A percentile compares a stretch with the other conserved stretches of the same genome.
Conservation (phyloP, 2,113 vertebrate genomes). For the Pseudolaguvia tuberculata region DNA sequence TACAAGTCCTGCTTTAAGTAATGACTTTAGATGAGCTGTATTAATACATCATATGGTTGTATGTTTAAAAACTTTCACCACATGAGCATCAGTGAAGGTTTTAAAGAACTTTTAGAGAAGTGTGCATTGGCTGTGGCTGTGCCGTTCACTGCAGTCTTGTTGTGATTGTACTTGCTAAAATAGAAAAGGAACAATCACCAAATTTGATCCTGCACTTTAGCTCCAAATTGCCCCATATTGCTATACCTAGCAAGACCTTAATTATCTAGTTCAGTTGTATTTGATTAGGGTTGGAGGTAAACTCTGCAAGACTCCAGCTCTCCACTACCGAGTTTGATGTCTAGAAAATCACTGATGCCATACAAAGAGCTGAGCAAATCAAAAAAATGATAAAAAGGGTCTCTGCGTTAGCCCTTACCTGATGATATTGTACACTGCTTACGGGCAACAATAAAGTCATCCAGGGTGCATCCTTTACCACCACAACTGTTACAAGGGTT, state of each 20-base stretch:
- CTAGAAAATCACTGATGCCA: too few species aligned
- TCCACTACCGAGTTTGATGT: too few species aligned
- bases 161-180: background rate
- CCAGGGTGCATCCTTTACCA: conserved; percentile 47
- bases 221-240: too few species aligned
- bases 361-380: too few species aligned
- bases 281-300: too few species aligned
- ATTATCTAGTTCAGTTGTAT: too few species aligned
- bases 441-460: conserved; percentile 57
- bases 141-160: too few species aligned
- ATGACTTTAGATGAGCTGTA: background rate
- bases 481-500: conserved; percentile 45
- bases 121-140: background rate
- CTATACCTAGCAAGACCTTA: too few species aligned
- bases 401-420: conserved; percentile 51
- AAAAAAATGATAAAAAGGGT: too few species aligned
- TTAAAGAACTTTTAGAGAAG: background rate
- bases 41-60: background rate
- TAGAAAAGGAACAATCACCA: background rate
- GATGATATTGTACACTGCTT: conserved; percentile 51
- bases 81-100: background rate
- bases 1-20: background rate
- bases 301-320: too few species aligned
- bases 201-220: too few species aligned
- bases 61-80: too few species aligned